These are phyloP conservation scores for Sitophilus oryzae DNA, from an alignment of 1,140 invertebrate species.

Conservation along the genomic window DNA sequence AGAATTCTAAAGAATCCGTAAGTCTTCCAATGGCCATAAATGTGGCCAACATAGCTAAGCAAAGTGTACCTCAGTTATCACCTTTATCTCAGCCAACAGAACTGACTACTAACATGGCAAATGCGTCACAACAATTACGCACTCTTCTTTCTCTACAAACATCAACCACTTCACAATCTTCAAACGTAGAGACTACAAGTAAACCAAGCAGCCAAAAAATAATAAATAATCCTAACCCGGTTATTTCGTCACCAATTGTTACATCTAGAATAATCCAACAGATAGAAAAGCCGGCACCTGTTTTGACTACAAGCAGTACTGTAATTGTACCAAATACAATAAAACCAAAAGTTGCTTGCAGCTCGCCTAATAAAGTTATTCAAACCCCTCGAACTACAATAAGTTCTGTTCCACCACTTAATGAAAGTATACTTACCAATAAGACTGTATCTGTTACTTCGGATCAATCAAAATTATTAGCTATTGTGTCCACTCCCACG, in stretches of 20 bases:
- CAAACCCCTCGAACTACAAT: not conserved
- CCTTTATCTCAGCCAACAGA: constrained; percentile 65
- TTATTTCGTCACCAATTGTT: constrained; percentile 21
- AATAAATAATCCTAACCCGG: constrained; percentile 21
- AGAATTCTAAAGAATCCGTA: constrained; percentile 17
- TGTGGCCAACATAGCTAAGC: constrained; percentile 37
- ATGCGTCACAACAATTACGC: constrained; percentile 60
- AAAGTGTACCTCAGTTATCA: constrained; percentile 58
- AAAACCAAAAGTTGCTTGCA: constrained; percentile 29
- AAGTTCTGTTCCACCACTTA: not conserved
- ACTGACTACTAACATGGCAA: constrained; percentile 62
- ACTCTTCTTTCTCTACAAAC: constrained; percentile 55
- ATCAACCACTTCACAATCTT: constrained; percentile 35
- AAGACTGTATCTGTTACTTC: constrained; percentile 1
- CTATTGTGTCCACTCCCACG: constrained; percentile 5
- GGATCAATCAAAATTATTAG: constrained; percentile 5
- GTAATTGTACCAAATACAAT: constrained; percentile 35
- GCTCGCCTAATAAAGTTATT: not conserved
- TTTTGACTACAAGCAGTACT: constrained; percentile 24
- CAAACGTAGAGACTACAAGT: constrained; percentile 32
- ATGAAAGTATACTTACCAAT: not conserved
- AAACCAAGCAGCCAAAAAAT: constrained; percentile 31
- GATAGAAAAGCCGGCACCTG: constrained; percentile 19
- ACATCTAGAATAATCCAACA: constrained; percentile 32
- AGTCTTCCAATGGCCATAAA: constrained; percentile 26